phyloP scores from a whole-genome alignment of 37 sponge, comb jelly and placozoan genomes.

The Corticium candelabrum region DNA sequence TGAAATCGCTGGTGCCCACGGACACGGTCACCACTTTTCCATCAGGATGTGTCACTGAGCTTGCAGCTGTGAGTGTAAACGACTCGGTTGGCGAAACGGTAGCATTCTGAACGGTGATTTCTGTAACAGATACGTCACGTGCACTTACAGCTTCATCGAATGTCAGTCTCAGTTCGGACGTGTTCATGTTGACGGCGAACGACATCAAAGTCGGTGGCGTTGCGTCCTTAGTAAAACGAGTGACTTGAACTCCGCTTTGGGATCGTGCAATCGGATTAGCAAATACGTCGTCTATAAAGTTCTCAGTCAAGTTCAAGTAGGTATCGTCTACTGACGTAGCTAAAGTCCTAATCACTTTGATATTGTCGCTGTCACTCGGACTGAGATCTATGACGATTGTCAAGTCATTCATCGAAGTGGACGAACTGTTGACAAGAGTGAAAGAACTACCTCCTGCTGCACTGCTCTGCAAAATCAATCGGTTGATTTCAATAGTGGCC shows the following conservation, averaged over 20 bases:
- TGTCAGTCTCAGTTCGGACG: conserved; percentile 37
- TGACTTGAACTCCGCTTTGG: not conserved
- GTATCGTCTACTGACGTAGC: conserved; percentile 26
- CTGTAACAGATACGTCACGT: conserved; percentile 17
- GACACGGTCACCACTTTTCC: not conserved
- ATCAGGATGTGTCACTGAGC: not conserved
- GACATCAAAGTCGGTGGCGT: conserved; percentile 34
- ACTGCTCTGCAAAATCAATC: not conserved
- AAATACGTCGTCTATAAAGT: conserved; percentile 42
- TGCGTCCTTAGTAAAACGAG: conserved; percentile 21
- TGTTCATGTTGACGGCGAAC: conserved; percentile 53
- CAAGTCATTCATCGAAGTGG: conserved; percentile 12
- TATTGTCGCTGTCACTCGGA: conserved; percentile 33
- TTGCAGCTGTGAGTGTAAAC: not conserved
- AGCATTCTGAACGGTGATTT: conserved; percentile 9
- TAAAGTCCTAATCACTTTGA: conserved; percentile 37
- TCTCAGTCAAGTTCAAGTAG: conserved; percentile 32
- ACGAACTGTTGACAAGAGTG: not conserved
- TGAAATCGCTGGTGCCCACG: not conserved
- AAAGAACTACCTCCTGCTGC: not conserved
- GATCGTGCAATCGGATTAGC: conserved; percentile 25
- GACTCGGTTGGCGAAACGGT: not conserved
- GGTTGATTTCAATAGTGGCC: not conserved
- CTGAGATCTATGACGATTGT: conserved; percentile 36
- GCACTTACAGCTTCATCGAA: conserved; percentile 68